Evolutionary conservation across 2,113 vertebrate species (phyloP).

Genomic region (Macaca nemestrina): DNA sequence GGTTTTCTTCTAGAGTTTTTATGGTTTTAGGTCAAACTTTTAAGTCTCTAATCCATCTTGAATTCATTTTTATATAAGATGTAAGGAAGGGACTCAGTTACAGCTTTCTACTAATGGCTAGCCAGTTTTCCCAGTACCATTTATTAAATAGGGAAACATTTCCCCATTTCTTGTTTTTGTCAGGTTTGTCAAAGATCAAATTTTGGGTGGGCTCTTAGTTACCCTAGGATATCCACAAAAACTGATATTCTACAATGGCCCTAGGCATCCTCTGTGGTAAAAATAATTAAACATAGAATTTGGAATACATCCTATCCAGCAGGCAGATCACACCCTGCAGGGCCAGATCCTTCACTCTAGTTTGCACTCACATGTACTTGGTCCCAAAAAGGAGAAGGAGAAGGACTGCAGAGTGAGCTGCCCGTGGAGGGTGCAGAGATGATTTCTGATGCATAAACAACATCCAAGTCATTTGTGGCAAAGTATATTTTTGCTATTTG

Average conservation of each 20-base stretch:
- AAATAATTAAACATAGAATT: neutral
- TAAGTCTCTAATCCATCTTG: too few species aligned
- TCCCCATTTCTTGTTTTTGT: too few species aligned
- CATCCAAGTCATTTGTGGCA: neutral
- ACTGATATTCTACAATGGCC: neutral
- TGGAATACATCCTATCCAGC: neutral
- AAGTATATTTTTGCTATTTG: neutral
- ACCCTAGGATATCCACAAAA: rapidly evolving
- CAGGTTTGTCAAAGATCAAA: too few species aligned
- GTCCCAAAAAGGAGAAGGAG: too few species aligned
- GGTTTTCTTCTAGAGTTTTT: too few species aligned
- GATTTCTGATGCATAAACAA: neutral
- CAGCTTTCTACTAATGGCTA: too few species aligned
- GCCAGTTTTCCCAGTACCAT: too few species aligned
- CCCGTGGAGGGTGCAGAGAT: neutral
- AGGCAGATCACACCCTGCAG: rapidly evolving
- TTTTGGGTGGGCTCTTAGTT: neutral
- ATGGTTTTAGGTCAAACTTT: too few species aligned
- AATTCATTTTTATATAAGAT: too few species aligned
- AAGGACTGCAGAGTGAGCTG: too few species aligned
- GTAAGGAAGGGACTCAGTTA: too few species aligned
- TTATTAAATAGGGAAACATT: too few species aligned
- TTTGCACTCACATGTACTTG: rapidly evolving
- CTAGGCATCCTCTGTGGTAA: rapidly evolving
- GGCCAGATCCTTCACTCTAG: rapidly evolving